Evolutionary conservation across 2,797 vertebrate genomes (phyloP).

Genomic region (Sebastes nivosus): DNA sequence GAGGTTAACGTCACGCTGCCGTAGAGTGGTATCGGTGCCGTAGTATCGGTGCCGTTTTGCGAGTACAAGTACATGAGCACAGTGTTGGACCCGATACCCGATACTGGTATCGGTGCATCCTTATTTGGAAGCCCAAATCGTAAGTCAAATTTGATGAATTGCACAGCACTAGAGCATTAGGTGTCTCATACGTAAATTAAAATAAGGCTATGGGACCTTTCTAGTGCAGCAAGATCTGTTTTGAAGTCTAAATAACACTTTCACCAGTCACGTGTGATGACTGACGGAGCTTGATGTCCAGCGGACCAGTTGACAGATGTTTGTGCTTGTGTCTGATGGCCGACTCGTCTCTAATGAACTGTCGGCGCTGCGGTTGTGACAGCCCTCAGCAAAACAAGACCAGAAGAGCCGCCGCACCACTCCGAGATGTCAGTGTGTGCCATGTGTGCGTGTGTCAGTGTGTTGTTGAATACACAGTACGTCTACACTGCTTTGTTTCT

Average conservation of each 20-base stretch:
- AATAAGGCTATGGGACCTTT: neutral
- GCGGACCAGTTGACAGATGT: slow-evolving; percentile 39
- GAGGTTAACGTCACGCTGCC: no score
- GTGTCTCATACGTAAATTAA: neutral
- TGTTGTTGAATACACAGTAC: neutral
- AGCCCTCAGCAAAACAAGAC: slow-evolving; percentile 21
- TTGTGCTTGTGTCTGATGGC: neutral
- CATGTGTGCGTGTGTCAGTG: neutral
- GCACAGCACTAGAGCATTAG: no score
- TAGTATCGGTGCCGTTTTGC: no score
- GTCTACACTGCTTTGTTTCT: neutral
- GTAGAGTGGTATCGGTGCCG: no score
- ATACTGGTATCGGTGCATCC: no score
- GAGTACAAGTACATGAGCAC: no score
- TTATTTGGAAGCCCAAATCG: no score
- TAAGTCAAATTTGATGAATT: no score
- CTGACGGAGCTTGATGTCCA: slow-evolving; percentile 4
- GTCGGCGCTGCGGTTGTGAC: slow-evolving; percentile 26
- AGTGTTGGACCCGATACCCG: no score
- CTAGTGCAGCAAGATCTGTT: neutral
- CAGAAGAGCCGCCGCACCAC: neutral
- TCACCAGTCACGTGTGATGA: neutral
- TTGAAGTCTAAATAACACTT: neutral
- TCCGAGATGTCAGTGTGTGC: neutral
- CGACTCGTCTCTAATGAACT: slow-evolving; percentile 18